Evolutionary conservation across 2,113 vertebrate species (phyloP), one percentile per base, ranked within the genome.

Genomic region (Pseudonaja textilis): DNA sequence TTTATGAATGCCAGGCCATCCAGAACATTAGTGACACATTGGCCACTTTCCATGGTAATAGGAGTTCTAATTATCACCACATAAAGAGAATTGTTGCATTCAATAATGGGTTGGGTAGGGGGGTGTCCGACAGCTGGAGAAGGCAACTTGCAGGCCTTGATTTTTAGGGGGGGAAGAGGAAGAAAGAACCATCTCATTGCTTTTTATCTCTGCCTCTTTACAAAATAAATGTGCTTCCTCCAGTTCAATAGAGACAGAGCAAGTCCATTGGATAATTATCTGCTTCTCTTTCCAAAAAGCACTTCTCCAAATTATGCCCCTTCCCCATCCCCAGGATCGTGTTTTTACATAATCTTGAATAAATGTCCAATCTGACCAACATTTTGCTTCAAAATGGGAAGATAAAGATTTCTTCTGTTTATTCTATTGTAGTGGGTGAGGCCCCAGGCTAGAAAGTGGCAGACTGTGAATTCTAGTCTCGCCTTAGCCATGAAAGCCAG

Each of bases 1-100:
- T 96, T 97, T 96, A 95, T 97, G 96, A 96, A 93, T 93, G 95
- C 92, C 89, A 94, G 95, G 93, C 97, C 95, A 96, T 95, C 96
- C 96, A 96, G 95, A 96, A 93, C 94, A 96, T 96, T 93, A 93
- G 96, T 0, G 0, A 42, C 90, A 94, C 94, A 39, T 93, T 95
- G 92, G 87, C 94, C 95, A 74, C 3, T 93, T 95, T 86, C 92
- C 90, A 0, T 94, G 94, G 94, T 95, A 95, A 96, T 94, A 94
- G 45, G 91, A 94, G 91, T 91, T 96, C 91, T 93, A 94, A 89
- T 95, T 91, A 94, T 93, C 87, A 92, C 91, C 91, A 52, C 57
- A 11, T 74, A 86, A 92, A 91, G 91, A 91, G 95, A 94, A 96
- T 96, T 96, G 97, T 95, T 95, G 93, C 94, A 93, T 97, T 93